A percentile compares a stretch with the other conserved stretches of the same genome.
Conservation (phyloP, 2,797 vertebrate genomes). For the Bradypus variegatus region DNA sequence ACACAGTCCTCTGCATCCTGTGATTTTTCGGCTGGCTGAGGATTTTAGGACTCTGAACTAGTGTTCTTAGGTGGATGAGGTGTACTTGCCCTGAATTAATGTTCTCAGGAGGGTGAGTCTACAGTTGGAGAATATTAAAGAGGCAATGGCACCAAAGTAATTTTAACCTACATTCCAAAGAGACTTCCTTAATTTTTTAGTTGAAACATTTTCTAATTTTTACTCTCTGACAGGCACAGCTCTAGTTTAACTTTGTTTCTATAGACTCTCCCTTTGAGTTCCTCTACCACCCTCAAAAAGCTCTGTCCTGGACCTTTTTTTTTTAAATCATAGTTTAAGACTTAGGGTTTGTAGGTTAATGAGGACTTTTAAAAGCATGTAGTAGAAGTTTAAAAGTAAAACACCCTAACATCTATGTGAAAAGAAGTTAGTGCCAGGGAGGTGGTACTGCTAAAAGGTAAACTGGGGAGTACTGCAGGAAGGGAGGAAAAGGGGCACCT, state of each 20-base stretch:
- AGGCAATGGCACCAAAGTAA: conserved; percentile 30
- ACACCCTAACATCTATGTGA: neutral
- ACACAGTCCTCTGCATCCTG: neutral
- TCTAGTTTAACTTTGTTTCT: conserved; percentile 4
- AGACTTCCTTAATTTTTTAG: conserved; percentile 20
- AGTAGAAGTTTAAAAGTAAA: neutral
- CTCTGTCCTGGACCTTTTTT: neutral
- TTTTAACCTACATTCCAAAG: conserved; percentile 58
- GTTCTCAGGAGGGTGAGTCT: conserved; percentile 46
- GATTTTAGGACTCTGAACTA: conserved; percentile 43
- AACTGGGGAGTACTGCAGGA: neutral
- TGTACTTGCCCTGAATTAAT: conserved; percentile 59
- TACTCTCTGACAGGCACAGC: neutral
- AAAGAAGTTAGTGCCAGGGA: conserved; percentile 2
- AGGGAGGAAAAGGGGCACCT: neutral
- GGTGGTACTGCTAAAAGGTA: conserved; percentile 20
- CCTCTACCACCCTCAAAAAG: neutral
- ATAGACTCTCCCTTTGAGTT: conserved; percentile 5
- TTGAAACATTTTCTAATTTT: conserved; percentile 36
- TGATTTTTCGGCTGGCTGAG: conserved; percentile 33
- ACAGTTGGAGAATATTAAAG: conserved; percentile 49
- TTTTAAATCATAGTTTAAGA: conserved; percentile 30
- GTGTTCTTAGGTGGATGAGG: conserved; percentile 33
- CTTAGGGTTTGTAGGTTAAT: conserved; percentile 2
- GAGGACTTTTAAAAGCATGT: conserved; percentile 21